phyloP scores from a whole-genome alignment of 2,797 vertebrate genomes.

The Aphelocoma californica region DNA sequence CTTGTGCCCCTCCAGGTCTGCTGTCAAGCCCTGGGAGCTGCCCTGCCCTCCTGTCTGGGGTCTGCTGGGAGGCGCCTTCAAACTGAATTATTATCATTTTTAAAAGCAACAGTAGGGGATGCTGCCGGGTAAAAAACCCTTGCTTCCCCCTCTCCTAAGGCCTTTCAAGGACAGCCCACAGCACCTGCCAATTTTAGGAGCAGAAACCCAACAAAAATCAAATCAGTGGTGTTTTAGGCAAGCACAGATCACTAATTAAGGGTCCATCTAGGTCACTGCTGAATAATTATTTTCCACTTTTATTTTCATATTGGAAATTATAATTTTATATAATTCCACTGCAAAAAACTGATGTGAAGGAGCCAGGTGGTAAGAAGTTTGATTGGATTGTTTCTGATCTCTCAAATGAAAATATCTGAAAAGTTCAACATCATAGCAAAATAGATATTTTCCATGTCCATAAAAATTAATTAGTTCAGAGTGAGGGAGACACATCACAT shows the following conservation, averaged over 20 bases:
- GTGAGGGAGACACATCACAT: background rate
- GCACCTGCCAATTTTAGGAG: background rate
- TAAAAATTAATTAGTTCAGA: slow-evolving; percentile 35
- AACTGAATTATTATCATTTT: background rate
- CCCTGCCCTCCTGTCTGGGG: background rate
- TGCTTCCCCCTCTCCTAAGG: background rate
- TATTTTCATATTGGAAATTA: slow-evolving; percentile 9
- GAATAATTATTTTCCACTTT: slow-evolving; percentile 18
- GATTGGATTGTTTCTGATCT: slow-evolving; percentile 6
- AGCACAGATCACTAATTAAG: slow-evolving; percentile 2
- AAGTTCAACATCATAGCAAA: slow-evolving; percentile 19
- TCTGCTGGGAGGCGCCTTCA: accelerated
- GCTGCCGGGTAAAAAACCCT: background rate
- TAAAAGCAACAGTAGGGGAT: slow-evolving; percentile 12
- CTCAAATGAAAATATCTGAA: background rate
- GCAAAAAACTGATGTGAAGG: background rate
- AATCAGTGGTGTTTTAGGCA: background rate
- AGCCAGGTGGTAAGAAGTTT: background rate
- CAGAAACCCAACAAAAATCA: background rate
- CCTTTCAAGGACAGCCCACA: background rate
- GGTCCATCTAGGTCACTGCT: background rate
- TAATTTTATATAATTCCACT: background rate
- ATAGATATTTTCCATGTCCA: background rate
- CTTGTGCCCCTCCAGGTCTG: background rate
- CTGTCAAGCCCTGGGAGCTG: background rate